Evolutionary conservation across 2,797 vertebrate genomes (phyloP), one percentile per base, ranked within the genome.

Genomic region (Myripristis murdjan): DNA sequence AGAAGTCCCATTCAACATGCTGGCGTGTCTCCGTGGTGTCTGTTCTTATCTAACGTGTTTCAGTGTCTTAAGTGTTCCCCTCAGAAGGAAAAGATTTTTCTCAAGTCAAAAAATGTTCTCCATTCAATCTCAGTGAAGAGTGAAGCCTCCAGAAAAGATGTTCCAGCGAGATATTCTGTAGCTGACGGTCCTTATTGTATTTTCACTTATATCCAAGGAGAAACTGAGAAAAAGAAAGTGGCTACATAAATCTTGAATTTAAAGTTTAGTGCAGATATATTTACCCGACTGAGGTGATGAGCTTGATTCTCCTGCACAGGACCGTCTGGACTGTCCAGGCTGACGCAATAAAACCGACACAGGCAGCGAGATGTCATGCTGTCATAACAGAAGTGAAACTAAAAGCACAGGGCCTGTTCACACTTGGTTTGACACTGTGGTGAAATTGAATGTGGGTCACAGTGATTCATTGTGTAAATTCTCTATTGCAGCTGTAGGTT

Each of bases 361-460:
- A 20, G 20, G 20, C 20, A n/a, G n/a, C n/a, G n/a, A n/a, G n/a
- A n/a, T 28, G 16, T 10, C 2, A 18, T 10, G 5, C n/a, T 1
- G 22, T 80, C 62, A 82, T 2, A 65, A n/a, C n/a, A n/a, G n/a
- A n/a, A n/a, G 0, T 20, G 70, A 88, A 89, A 86, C 57, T n/a
- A 1, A 33, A 69, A 43, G 35, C 22, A n/a, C n/a, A n/a, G n/a
- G n/a, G n/a, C 46, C 6, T 7, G 41, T 16, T 39, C 6, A 20
- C n/a, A 16, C 9, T 20, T n/a, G 5, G 48, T 2, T 37, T 35
- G 47, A 6, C 46, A 33, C 28, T 28, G 28, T 20, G 20, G 15
- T 26, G 18, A 64, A 66, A 28, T 0, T 41, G 0, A 55, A 26
- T 47, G 2, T 12, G 57, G 31, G 35, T 23, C 22, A 4, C 23